Base-by-base conservation (phyloP, 2,888 invertebrate genomes). In the Aleiodes testaceus region DNA sequence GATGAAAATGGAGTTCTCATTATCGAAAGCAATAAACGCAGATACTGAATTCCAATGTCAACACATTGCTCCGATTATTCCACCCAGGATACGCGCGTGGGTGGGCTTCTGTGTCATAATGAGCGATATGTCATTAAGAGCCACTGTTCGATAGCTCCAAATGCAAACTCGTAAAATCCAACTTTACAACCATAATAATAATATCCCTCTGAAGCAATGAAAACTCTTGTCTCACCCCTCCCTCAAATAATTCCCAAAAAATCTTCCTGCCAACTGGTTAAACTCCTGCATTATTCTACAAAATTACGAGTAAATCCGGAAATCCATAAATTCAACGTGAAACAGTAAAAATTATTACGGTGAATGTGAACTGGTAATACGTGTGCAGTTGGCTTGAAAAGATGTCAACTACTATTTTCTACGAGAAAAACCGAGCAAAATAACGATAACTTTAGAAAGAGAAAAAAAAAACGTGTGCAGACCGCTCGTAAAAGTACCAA, bases 391-490 rank as follows among this genome's bases (percentile, higher is more conserved):
- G 53, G 42, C 36, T 36, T 36, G 7, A 59, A 59, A 59, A 59
- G 30, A 30, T 53, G 79, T 79, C 82, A 80, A 81, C 36, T 82
- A 83, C 81, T 84, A 82, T 84, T 84, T 81, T 36, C 9, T 36
- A 36, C 79, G 79, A 77, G 77, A 78, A 75, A 82, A 82, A 82
- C 79, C 78, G 80, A 84, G 82, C 82, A 85, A 82, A 85, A 84
- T 85, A 84, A 85, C 84, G 84, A 85, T 83, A 83, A 85, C 81
- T 87, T 83, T 82, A 85, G 5, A 26, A 26, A 4, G 5, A 26
- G 5, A 26, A 26, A 26, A 26, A 26, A 26, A 26, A 26, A 86
- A 83, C 81, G 84, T 82, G 16, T 47, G 81, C 79, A 79, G 76
- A 70, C 71, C 78, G 83, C 81, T 86, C 87, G 84, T 87, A 87